These are phyloP conservation scores for Sicus ferrugineus DNA, from an alignment of 2,888 invertebrate species.

Conservation along the genomic window DNA sequence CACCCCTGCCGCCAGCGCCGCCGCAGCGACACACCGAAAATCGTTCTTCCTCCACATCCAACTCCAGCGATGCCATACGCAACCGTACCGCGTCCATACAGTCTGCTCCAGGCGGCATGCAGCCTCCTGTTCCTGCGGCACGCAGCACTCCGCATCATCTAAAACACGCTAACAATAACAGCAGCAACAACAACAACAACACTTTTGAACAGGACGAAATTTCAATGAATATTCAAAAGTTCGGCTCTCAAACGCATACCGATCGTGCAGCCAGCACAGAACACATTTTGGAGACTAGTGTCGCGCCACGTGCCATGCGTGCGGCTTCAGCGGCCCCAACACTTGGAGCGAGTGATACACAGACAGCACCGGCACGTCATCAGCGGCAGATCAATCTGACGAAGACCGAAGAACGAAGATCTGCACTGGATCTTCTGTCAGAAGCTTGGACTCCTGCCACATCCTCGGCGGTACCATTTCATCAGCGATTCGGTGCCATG, in stretches of 20 bases:
- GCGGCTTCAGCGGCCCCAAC: conserved; percentile 57
- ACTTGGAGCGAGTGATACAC: conserved; percentile 45
- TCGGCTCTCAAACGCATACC: conserved; percentile 46
- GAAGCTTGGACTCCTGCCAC: conserved; percentile 8
- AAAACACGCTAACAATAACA: conserved; percentile 39
- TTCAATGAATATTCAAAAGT: conserved; percentile 51
- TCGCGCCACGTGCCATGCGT: conserved; percentile 51
- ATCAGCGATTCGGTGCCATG: conserved; percentile 58
- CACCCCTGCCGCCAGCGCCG: conserved; percentile 45
- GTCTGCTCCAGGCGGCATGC: conserved; percentile 72
- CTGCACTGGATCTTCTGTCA: conserved; percentile 27
- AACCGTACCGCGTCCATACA: conserved; percentile 73
- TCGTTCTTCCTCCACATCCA: conserved; percentile 45
- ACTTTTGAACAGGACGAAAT: conserved; percentile 41
- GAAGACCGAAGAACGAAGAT: too few species aligned
- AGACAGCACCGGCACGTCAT: conserved; percentile 46
- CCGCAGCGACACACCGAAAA: conserved; percentile 45
- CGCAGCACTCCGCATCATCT: conserved; percentile 41
- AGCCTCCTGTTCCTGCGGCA: conserved; percentile 49
- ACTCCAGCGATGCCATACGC: conserved; percentile 54
- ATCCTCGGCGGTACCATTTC: conserved; percentile 38
- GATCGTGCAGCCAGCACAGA: conserved; percentile 57
- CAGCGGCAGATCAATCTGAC: conserved; percentile 53
- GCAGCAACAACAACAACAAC: conserved; percentile 34
- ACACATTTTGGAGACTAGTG: conserved; percentile 53